Conservation (phyloP, 2,888 invertebrate genomes). For the Yponomeuta malinellus region DNA sequence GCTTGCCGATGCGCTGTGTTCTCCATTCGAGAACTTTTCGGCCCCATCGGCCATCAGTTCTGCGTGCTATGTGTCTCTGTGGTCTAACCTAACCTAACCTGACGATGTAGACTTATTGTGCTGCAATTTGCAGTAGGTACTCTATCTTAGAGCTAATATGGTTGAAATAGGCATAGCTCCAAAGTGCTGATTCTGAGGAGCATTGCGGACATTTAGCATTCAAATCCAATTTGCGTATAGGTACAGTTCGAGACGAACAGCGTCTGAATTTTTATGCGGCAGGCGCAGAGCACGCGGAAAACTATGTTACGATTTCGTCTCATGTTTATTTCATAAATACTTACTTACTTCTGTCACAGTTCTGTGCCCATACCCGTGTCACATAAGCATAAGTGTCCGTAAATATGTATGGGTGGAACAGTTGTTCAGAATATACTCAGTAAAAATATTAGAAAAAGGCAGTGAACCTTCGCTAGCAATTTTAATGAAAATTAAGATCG, state of each 20-base stretch:
- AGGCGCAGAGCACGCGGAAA: background rate
- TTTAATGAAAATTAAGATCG: too few species aligned
- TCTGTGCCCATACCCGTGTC: background rate
- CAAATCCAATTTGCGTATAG: background rate
- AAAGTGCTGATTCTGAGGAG: background rate
- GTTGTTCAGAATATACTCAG: background rate
- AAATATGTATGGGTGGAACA: background rate
- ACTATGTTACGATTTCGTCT: constrained; percentile 1
- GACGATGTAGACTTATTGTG: background rate
- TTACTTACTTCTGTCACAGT: background rate
- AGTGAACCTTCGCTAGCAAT: too few species aligned
- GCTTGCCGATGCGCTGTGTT: too few species aligned
- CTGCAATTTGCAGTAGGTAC: background rate
- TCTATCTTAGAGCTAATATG: background rate
- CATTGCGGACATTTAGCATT: background rate
- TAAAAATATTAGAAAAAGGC: background rate
- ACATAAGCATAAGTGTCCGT: background rate
- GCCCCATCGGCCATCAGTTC: too few species aligned
- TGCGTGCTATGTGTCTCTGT: too few species aligned
- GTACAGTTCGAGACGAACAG: background rate
- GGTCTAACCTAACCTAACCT: too few species aligned
- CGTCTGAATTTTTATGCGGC: background rate
- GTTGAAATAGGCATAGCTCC: background rate
- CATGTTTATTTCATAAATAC: constrained; percentile 1
- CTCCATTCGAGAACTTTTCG: too few species aligned